Percentiles rank a stretch among this genome's conserved stretches.
Evolutionary conservation across 2,888 invertebrate genomes (phyloP).

Genomic region (Synanthedon myopaeformis): DNA sequence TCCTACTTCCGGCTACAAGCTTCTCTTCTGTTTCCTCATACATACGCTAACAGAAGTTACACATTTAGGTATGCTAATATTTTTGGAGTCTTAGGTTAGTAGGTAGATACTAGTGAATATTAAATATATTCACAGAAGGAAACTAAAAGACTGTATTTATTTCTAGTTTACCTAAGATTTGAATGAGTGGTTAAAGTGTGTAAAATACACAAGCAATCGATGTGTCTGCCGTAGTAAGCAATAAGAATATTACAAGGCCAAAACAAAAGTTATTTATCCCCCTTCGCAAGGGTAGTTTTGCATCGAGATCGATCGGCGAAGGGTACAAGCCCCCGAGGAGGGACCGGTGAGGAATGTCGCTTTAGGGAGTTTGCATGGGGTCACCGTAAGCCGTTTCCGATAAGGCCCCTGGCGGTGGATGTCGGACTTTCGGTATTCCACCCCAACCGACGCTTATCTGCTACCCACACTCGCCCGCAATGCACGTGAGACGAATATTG

Average conservation of each 20-base stretch:
- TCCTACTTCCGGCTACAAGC: too few relatives aligned
- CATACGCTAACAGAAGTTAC: too few relatives aligned
- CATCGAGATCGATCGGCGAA: conserved; percentile 63
- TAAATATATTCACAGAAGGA: too few relatives aligned
- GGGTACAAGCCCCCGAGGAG: conserved; percentile 12
- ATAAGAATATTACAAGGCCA: conserved; percentile 51
- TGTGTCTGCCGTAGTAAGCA: conserved; percentile 11
- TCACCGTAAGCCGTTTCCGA: conserved; percentile 70
- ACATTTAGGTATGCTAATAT: too few relatives aligned
- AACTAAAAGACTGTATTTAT: too few relatives aligned
- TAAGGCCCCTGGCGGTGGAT: conserved; percentile 46
- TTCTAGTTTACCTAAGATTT: too few relatives aligned
- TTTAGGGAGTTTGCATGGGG: conserved; percentile 66
- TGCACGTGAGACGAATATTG: conserved; percentile 61
- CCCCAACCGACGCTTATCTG: conserved; percentile 55
- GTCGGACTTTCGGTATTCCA: conserved; percentile 35
- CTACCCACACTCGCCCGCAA: conserved; percentile 56
- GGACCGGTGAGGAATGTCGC: conserved; percentile 36
- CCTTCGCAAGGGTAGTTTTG: conserved; percentile 47
- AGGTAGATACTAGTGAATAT: too few relatives aligned
- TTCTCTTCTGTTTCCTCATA: too few relatives aligned
- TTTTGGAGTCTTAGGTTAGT: too few relatives aligned
- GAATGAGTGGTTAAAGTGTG: too few relatives aligned
- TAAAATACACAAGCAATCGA: too few relatives aligned
- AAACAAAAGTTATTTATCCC: conserved; percentile 47